Evolutionary conservation across 2,113 vertebrate genomes (phyloP).

Genomic region (Colius striatus): DNA sequence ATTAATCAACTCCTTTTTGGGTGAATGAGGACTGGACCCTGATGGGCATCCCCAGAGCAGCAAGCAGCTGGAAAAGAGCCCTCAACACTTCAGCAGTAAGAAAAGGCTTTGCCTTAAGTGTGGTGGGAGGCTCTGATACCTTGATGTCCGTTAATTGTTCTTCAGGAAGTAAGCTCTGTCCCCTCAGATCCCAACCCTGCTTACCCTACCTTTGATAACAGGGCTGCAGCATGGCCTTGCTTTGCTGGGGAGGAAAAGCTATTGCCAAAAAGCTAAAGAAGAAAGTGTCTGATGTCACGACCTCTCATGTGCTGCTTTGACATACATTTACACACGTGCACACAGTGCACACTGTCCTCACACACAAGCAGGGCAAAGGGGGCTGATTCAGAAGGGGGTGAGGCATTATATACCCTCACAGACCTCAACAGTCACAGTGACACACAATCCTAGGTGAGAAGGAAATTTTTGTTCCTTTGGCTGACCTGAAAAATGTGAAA

Average conservation of each 20-base stretch:
- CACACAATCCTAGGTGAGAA: background rate
- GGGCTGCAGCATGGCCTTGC: background rate
- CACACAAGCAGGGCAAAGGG: background rate
- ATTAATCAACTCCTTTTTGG: background rate
- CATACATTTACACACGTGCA: background rate
- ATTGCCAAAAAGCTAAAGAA: background rate
- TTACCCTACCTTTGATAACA: background rate
- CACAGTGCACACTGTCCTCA: background rate
- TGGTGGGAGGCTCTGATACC: background rate
- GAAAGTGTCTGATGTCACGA: background rate
- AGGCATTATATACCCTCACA: background rate
- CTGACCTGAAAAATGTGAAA: background rate
- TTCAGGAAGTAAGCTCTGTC: background rate
- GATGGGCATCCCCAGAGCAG: background rate
- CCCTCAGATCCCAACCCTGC: background rate
- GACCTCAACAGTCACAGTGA: background rate
- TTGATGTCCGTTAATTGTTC: background rate
- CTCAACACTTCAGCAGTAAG: background rate
- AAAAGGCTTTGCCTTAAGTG: background rate
- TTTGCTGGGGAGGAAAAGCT: background rate
- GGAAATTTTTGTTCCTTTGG: background rate
- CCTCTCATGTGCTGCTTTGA: accelerated
- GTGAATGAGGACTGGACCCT: background rate
- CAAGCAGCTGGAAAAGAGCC: background rate
- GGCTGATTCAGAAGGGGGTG: background rate